Base-by-base conservation (phyloP, 2,888 invertebrate species). In the Melieria crassipennis region DNA sequence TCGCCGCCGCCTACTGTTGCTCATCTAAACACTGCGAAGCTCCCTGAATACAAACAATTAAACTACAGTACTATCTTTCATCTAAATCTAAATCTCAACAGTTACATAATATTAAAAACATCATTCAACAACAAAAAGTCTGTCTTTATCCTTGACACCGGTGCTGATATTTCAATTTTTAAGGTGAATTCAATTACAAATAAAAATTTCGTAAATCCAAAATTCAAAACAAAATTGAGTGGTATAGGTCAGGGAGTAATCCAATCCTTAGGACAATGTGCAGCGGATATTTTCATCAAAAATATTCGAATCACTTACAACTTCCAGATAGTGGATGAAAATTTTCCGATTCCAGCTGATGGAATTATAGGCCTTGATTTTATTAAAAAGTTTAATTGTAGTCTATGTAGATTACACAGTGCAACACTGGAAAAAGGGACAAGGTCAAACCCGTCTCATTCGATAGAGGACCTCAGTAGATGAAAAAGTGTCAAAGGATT, bases 161-260 rank as follows among this genome's bases (percentile, higher is more conserved):
- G 69, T 10, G 69, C 69, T n/a, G 69, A 69, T 48, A 63, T 69
- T 30, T 69, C 69, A 4, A 30, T 63, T n/a, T 47, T 63, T 56
- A 63, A 63, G 46, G 47, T 43, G 4, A 46, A 63, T 10, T 69
- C 65, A 42, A 52, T 65, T 52, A 50, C 16, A 65, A 65, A 65
- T 55, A 11, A 47, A 13, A 42, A 46, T 13, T 6, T 11, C 16
- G 45, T 62, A 13, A 43, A 69, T 16, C 45, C 56, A 42, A 5
- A 61, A 13, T 16, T 13, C 46, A 61, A 42, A 52, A 61, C 55
- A 4, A 16, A 68, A n/a, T 13, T 68, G 52, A 61, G 50, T 11
- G 68, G 61, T 57, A 68, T 62, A 52, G 68, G 68, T 10, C 60
- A 69, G 45, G 68, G 68, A 42, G 46, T 46, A 56, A 63, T 62